Base-by-base conservation (phyloP, 2,113 vertebrate species). In the Pagrus major region DNA sequence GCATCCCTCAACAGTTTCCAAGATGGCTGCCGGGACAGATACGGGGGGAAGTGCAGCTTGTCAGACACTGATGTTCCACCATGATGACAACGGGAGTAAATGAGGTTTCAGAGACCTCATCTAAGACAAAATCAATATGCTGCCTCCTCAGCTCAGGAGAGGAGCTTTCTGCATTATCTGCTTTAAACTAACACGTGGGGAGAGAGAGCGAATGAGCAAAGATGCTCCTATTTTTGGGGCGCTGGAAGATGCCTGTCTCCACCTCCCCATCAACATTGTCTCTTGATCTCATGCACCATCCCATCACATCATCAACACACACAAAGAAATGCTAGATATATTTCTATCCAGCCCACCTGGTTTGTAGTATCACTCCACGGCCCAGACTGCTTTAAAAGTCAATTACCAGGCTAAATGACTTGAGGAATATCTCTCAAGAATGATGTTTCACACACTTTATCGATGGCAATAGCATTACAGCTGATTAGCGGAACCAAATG, bases 401-500 rank as follows among this genome's bases (percentile, higher is more conserved):
- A 93, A 94, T 94, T 94, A 93, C 86, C 68, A 81, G 85, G 83
- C 91, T 91, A 92, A 93, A 94, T 89, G 91, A 91, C 92, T 90
- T 75, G 78, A 89, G 88, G 78, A 93, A 92, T 93, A 93, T 93
- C 92, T 91, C 86, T 89, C 92, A 93, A 94, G 89, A 95, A 94
- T 88, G 88, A 89, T 91, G 91, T 94, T 95, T 94, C 92, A 92
- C 88, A 91, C 92, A 92, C 88, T 90, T 92, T 90, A 92, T 96
- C 93, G 91, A 95, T 95, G 92, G 79, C 93, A 95, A 95, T 92
- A 94, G 90, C 91, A 95, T 96, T 95, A 95, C 85, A 80, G 89
- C 84, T 89, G 91, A 95, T 95, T 95, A 95, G 93, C 89, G 72
- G 88, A 91, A 91, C 89, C 89, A 93, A 96, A 94, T 94, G 94